Evolutionary conservation across 2,797 vertebrate species (phyloP).

Genomic region (Macropodus opercularis): DNA sequence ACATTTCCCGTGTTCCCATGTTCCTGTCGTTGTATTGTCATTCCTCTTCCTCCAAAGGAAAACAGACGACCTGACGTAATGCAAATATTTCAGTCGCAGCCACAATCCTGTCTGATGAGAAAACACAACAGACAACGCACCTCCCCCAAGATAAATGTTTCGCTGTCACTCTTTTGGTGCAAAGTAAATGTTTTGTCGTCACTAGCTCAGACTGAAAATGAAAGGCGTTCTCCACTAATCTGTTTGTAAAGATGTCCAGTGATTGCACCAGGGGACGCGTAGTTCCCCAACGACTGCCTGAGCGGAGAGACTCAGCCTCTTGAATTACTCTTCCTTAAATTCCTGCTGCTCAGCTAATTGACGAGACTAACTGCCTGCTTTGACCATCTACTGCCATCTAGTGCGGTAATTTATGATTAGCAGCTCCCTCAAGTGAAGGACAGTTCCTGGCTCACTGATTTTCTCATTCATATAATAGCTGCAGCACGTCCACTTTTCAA

Average conservation of each 20-base stretch:
- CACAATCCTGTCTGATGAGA: not conserved
- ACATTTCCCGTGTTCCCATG: not conserved
- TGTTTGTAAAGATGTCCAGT: not conserved
- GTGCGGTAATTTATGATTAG: constrained; percentile 56
- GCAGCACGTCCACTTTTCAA: constrained; percentile 23
- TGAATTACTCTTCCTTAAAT: not conserved
- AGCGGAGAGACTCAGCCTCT: not conserved
- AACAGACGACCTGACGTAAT: constrained; percentile 27
- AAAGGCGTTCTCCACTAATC: not conserved
- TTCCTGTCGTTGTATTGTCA: not conserved
- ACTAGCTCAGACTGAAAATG: not conserved
- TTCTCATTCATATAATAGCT: not conserved
- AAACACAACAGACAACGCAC: not conserved
- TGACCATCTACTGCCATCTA: constrained; percentile 75
- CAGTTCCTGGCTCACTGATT: not conserved
- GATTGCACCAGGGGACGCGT: not conserved
- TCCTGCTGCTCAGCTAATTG: constrained; percentile 28
- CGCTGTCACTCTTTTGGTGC: not conserved
- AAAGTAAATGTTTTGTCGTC: constrained; percentile 5
- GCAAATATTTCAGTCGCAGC: constrained; percentile 10
- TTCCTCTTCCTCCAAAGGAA: not conserved
- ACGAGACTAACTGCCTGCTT: constrained; percentile 26
- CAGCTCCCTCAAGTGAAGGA: not conserved
- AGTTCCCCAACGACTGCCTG: not conserved
- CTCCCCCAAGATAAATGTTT: constrained; percentile 5